Base-by-base conservation (phyloP, 2,113 vertebrate genomes). In the Pithys albifrons region DNA sequence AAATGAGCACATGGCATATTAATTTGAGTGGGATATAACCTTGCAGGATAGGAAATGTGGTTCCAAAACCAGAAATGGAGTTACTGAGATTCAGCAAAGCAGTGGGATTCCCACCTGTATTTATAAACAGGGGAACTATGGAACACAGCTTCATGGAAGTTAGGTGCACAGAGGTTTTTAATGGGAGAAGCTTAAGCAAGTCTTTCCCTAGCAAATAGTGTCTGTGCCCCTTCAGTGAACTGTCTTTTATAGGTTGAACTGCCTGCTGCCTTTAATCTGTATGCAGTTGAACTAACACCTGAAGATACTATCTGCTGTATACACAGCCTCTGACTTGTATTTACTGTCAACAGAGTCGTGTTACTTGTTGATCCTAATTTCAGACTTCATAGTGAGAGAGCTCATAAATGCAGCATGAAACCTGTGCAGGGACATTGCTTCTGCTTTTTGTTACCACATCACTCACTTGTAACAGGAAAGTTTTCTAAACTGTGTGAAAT, bases 321-420 rank as follows among this genome's bases (percentile, higher is more conserved):
- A 57, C 28, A 39, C 65, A 84, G 88, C 31, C 57, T 79, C 91
- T 89, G 49, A 45, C 73, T 91, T 65, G 12, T 89, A 39, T 92
- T 94, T 95, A 75, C 71, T 85, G 70, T 91, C 87, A 92, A 51
- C 70, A 87, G 61, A 29, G 22, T 72, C 73, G 55, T 87, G 51
- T 71, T 95, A 82, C 57, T 85, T 75, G 62, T 64, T 91, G 61
- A 78, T 95, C 57, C 57, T 92, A 19, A 89, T 85, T 94, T 92
- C 87, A 87, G 62, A 69, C 52, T 37, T 78, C 41, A 2, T 10
- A 48, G 35, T 25, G 66, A 86, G 91, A 84, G 65, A 78, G 52
- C 46, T 93, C 39, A 64, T 77, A 84, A 84, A 91, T 57, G 65
- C 65, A 75, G 41, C 28, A 45, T 20, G 59, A 84, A 84, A 48